These are phyloP conservation scores for Penelope pileata DNA, from an alignment of 2,113 vertebrate species.

Conservation along the genomic window DNA sequence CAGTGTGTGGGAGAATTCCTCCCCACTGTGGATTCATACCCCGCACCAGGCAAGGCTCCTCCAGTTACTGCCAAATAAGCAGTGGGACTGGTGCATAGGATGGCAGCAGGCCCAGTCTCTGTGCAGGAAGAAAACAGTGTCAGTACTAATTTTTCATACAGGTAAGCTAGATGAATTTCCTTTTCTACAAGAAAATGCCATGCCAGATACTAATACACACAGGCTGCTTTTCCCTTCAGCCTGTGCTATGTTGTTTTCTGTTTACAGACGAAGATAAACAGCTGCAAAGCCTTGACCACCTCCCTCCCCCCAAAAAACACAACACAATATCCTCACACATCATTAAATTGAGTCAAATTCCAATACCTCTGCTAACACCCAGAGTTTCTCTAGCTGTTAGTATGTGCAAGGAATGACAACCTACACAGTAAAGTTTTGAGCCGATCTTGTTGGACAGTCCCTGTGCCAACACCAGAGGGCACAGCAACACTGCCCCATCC, in stretches of 20 bases:
- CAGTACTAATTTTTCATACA: not conserved
- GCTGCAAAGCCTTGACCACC: not conserved
- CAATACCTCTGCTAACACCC: not conserved
- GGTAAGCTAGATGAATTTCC: constrained; percentile 1
- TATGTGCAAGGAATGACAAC: not conserved
- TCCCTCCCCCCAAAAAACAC: not conserved
- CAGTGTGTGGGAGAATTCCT: constrained; percentile 62
- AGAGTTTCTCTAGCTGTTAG: not conserved
- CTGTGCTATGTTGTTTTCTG: not conserved
- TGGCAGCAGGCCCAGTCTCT: constrained; percentile 59
- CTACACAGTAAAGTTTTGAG: not conserved
- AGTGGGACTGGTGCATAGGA: constrained; percentile 58
- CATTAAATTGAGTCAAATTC: not conserved
- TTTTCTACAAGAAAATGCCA: not conserved
- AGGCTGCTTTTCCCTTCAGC: not conserved
- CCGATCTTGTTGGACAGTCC: not conserved
- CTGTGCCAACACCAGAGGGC: not conserved
- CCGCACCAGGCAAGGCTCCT: constrained; percentile 1
- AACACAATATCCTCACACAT: not conserved
- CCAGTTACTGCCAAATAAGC: constrained; percentile 51
- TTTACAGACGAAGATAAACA: not conserved
- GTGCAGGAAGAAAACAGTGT: not conserved
- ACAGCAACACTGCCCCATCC: not conserved
- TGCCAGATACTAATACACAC: not conserved
- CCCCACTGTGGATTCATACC: constrained; percentile 23